phyloP scores from a whole-genome alignment of 2,888 invertebrate genomes.

The Lochmaea capreae region DNA sequence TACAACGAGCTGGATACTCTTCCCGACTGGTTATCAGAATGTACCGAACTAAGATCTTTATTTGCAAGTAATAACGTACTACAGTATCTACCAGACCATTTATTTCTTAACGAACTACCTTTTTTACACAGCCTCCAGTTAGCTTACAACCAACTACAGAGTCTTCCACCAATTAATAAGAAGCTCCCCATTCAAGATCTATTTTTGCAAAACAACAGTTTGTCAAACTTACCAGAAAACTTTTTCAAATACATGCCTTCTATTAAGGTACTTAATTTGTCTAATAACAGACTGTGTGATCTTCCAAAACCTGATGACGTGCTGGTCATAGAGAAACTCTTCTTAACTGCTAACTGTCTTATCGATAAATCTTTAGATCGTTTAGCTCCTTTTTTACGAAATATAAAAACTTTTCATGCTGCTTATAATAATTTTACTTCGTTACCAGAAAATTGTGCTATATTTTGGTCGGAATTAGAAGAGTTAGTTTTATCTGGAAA shows the following conservation, averaged over 20 bases:
- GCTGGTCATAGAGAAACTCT: slow-evolving; percentile 75
- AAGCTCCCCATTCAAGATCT: slow-evolving; percentile 76
- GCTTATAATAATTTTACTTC: slow-evolving; percentile 83
- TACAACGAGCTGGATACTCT: slow-evolving; percentile 79
- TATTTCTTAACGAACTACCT: slow-evolving; percentile 80
- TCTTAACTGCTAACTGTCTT: slow-evolving; percentile 81
- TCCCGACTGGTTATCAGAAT: slow-evolving; percentile 82
- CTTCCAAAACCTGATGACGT: slow-evolving; percentile 72
- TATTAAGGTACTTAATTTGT: slow-evolving; percentile 79
- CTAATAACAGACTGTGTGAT: slow-evolving; percentile 81
- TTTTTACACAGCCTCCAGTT: slow-evolving; percentile 80
- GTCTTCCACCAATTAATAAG: slow-evolving; percentile 78
- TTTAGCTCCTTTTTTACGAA: slow-evolving; percentile 73
- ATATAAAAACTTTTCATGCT: slow-evolving; percentile 78
- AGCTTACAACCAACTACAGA: slow-evolving; percentile 81
- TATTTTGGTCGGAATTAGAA: slow-evolving; percentile 83
- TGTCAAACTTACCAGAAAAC: slow-evolving; percentile 79
- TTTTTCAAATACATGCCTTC: slow-evolving; percentile 77
- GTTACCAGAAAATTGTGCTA: slow-evolving; percentile 79
- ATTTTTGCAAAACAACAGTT: slow-evolving; percentile 82
- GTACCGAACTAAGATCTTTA: slow-evolving; percentile 77
- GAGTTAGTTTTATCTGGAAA: slow-evolving; percentile 87
- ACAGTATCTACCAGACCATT: slow-evolving; percentile 76
- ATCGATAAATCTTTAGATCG: slow-evolving; percentile 72
- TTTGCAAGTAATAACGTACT: slow-evolving; percentile 82